phyloP scores from a whole-genome alignment of 1,140 invertebrate genomes.

The Lucilia sericata region DNA sequence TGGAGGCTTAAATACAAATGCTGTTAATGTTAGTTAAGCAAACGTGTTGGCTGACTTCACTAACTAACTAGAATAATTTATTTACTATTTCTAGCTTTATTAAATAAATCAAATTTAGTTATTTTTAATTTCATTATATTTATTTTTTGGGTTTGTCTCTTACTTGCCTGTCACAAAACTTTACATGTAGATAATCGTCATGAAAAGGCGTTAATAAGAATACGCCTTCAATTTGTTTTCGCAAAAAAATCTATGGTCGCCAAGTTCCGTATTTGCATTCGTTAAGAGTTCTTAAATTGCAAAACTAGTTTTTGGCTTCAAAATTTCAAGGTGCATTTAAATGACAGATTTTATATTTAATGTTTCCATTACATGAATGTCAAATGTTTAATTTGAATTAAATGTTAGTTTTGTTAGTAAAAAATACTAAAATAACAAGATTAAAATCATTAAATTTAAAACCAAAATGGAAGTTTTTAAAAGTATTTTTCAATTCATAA shows the following conservation, averaged over 20 bases:
- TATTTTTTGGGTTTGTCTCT: slow-evolving; percentile 33
- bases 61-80: slow-evolving; percentile 37
- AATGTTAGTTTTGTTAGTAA: neutral
- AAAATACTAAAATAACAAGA: neutral
- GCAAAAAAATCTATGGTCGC: neutral
- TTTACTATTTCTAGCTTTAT: neutral
- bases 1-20: neutral
- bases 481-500: too few species aligned
- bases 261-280: neutral
- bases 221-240: slow-evolving; percentile 32
- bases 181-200: neutral
- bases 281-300: too few species aligned
- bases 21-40: neutral
- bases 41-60: neutral
- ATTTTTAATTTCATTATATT: neutral
- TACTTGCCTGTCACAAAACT: neutral
- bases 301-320: neutral
- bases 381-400: slow-evolving; percentile 18
- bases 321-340: slow-evolving; percentile 27
- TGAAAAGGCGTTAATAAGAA: slow-evolving; percentile 15
- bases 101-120: too few species aligned
- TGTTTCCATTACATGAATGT: slow-evolving; percentile 30
- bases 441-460: too few species aligned
- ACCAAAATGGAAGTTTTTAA: too few species aligned
- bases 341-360: slow-evolving; percentile 30